Conservation (phyloP, 1,140 invertebrate species). For the Nasonia giraulti region DNA sequence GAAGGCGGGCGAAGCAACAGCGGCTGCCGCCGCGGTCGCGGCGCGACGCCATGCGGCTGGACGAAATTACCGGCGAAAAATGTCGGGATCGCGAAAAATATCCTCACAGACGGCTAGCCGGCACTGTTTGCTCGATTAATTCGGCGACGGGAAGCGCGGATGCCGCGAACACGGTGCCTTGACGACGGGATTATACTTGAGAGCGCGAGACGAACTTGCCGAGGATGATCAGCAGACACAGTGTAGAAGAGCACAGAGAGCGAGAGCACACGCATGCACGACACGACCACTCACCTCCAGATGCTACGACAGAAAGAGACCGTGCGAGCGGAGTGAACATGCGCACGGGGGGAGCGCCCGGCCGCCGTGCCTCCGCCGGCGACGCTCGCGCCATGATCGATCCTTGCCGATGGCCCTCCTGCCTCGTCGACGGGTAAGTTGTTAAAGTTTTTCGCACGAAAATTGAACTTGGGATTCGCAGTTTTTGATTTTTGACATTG, state of each 20-base stretch:
- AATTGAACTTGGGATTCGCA: too few relatives aligned
- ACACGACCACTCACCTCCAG: constrained; percentile 75
- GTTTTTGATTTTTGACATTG: neutral
- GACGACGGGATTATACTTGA: neutral
- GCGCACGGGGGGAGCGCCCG: constrained; percentile 61
- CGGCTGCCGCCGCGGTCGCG: neutral
- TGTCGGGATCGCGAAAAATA: neutral
- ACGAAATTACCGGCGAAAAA: neutral
- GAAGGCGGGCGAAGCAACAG: neutral
- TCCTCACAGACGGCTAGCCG: neutral
- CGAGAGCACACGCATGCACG: constrained; percentile 24
- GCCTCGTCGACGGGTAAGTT: neutral
- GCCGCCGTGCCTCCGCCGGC: constrained; percentile 3
- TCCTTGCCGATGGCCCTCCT: neutral
- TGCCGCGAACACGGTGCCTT: neutral
- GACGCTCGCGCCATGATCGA: constrained; percentile 30
- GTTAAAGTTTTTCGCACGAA: neutral
- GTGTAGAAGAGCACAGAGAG: constrained; percentile 43
- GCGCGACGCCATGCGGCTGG: neutral
- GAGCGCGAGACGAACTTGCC: neutral
- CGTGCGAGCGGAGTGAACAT: constrained; percentile 67
- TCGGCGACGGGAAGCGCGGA: neutral
- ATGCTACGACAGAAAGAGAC: constrained; percentile 77
- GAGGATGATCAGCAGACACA: constrained; percentile 40
- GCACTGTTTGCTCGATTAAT: neutral